Evolutionary conservation across 2,888 invertebrate genomes (phyloP), one percentile per base, ranked within the genome.

Genomic region (Ichneumon xanthorius): DNA sequence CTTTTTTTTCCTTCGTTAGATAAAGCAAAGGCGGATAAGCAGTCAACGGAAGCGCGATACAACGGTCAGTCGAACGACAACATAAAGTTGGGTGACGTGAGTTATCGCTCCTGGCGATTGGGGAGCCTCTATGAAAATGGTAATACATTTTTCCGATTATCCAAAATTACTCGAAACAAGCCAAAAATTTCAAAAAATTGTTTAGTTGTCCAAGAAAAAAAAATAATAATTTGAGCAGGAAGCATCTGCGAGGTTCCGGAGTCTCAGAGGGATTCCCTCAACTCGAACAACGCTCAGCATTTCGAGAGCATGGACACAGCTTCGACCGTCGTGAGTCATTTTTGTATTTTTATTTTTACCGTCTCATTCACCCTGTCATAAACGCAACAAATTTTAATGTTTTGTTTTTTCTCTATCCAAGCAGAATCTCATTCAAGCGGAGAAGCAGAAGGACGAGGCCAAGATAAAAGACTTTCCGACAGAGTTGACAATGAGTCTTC

Each of bases 91-190:
- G 92, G 90, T 67, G 93, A 93, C 67, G 91, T 93, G 50, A 93
- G 93, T 87, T 94, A 94, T 85, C 91, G 93, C 85, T 93, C 94
- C 30, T 94, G 94, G 94, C 90, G 94, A 86, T 83, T 93, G 50
- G 93, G 93, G 11, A 94, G 94, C 84, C 89, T 94, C n/a, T 94
- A 94, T 82, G 93, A 93, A 75, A 90, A 91, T 82, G 91, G 91
- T 63, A 90, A 61, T 26, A 2, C 30, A 22, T 48, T 67, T 61
- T 16, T 11, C 30, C 3, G 37, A 37, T 40, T 11, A 9, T 61
- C 19, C n/a, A 6, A 71, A 22, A 33, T 3, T 5, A 16, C 9
- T 14, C 63, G 45, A 16, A 14, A 0, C 4, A 45, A 45, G 4
- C 26, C 14, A n/a, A 71, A 22, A 16, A 7, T 40, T 5, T 26